Evolutionary conservation across 2,888 invertebrate genomes (phyloP), one percentile per base, ranked within the genome.

Genomic region (Drosophila rellima): DNA sequence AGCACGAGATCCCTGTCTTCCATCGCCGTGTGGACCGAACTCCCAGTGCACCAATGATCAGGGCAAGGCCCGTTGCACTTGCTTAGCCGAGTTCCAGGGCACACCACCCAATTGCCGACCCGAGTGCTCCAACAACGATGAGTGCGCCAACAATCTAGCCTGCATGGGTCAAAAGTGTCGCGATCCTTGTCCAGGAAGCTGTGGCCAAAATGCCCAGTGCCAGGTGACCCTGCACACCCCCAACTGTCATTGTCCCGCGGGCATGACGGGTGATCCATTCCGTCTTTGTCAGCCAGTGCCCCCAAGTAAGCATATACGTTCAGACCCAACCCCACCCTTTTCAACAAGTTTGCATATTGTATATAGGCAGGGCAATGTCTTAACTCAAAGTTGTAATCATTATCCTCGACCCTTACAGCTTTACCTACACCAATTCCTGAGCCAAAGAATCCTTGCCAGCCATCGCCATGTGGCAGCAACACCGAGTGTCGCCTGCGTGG

Each of bases 1-100:
- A 2, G 50, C 55, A 2, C 75, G 63, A 15, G 86, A 96, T 88
- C 95, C 95, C 45, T 97, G 97, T 90, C 94, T 94, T 81, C 96
- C 96, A 44, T 95, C 95, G 52, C 96, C 96, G 2, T 97, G 97
- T 88, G 97, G 97, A 29, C 94, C 95, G 0, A 96, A 96, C 89
- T 94, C 96, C 35, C 94, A 95, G 81, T 97, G 97, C 89, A 93
- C 94, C 47, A 94, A 95, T 80, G 92, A 94, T 3, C 94, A 94
- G 75, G 93, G 93, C 15, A 93, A 94, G 82, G 95, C 96, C 7
- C 93, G 94, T 47, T 96, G 96, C 89, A 94, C 94, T 40, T 96
- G 96, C 89, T 93, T 95, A 69, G 92, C 94, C 8, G 95, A 95
- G 45, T 96, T 94, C 92, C 94, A 95, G 71, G 96, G 96, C 20